Conservation (phyloP, 2,113 vertebrate species). For the Scomber colias region DNA sequence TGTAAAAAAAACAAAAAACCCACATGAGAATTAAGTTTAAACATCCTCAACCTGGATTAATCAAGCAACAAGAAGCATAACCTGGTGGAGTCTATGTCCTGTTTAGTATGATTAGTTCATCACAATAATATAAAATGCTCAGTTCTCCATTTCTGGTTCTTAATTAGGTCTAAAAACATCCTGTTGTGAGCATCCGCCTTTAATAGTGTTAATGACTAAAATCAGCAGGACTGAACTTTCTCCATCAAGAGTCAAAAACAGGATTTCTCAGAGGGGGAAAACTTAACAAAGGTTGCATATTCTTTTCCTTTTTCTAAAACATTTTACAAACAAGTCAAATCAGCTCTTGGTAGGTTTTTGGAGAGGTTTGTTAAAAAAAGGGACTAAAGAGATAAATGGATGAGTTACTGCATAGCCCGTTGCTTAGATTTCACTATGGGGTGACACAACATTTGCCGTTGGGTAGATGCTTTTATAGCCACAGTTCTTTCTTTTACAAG, state of each 20-base stretch:
- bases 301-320: slow-evolving; percentile 24
- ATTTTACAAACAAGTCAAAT: slow-evolving; percentile 45
- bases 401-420: slow-evolving; percentile 71
- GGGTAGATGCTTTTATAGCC: slow-evolving; percentile 12
- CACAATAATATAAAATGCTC: background rate
- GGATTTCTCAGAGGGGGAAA: slow-evolving; percentile 26
- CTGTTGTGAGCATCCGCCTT: slow-evolving; percentile 43
- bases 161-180: slow-evolving; percentile 35
- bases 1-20: background rate
- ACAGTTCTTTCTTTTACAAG: slow-evolving; percentile 14
- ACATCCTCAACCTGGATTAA: background rate
- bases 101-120: background rate
- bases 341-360: slow-evolving; percentile 34
- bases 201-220: slow-evolving; percentile 30
- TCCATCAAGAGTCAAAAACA: slow-evolving; percentile 59
- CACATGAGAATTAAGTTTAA: background rate
- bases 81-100: background rate
- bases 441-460: slow-evolving; percentile 30
- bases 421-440: slow-evolving; percentile 25
- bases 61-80: background rate
- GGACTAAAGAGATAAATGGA: slow-evolving; percentile 15
- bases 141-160: background rate
- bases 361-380: slow-evolving; percentile 18
- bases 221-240: slow-evolving; percentile 67
- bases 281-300: slow-evolving; percentile 45